Evolutionary conservation across 2,113 vertebrate species (phyloP).

Genomic region (Lophotis ruficrista): DNA sequence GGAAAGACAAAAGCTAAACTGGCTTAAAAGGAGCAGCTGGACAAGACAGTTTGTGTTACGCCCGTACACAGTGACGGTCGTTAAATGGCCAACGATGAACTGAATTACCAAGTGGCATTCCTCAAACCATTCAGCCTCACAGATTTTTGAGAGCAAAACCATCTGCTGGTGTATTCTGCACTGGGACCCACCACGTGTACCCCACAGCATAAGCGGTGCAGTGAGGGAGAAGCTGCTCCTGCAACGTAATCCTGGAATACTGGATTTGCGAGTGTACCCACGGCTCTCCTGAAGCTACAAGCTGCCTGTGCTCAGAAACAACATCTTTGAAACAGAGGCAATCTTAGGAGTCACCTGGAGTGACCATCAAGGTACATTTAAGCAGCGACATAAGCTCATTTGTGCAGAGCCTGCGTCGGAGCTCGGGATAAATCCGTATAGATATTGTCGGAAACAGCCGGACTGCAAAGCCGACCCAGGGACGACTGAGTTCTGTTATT

Average conservation of each 20-base stretch:
- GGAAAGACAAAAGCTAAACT: not conserved
- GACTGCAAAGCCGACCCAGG: not conserved
- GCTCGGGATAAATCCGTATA: not conserved
- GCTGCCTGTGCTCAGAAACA: not conserved
- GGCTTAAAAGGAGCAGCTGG: not conserved
- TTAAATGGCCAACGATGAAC: not conserved
- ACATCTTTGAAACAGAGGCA: not conserved
- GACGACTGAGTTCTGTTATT: not conserved
- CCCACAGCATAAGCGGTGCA: too few relatives aligned
- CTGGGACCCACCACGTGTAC: not conserved
- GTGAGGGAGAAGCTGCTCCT: not conserved
- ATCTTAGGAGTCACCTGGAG: not conserved
- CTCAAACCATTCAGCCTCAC: not conserved
- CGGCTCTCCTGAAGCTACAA: not conserved
- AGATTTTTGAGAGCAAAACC: not conserved
- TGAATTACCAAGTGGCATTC: not conserved
- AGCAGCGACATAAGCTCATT: not conserved
- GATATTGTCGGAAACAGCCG: not conserved
- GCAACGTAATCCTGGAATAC: accelerated
- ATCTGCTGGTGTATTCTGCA: not conserved
- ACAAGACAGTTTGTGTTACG: accelerated
- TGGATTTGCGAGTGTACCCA: not conserved
- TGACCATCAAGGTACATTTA: not conserved
- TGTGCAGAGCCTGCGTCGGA: accelerated
- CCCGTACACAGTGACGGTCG: accelerated